Percentiles rank a stretch among this genome's conserved stretches.
Evolutionary conservation across 2,888 invertebrate species (phyloP).

Genomic region (Disparrhopalites patrizii): DNA sequence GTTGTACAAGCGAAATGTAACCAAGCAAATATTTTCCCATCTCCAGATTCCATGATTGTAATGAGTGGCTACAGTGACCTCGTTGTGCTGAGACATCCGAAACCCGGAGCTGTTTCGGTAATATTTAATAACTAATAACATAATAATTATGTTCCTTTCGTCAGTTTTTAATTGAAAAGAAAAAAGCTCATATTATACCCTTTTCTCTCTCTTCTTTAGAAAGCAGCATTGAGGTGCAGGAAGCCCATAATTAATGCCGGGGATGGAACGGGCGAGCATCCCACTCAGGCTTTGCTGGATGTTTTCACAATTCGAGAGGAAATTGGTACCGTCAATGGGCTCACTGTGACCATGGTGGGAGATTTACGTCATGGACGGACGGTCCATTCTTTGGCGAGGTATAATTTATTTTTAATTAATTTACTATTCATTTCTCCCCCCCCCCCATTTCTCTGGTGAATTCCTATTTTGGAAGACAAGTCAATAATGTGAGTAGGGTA

Average conservation of each 20-base stretch:
- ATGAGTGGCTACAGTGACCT: conserved; percentile 93
- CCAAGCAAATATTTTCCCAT: no score
- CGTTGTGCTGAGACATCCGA: conserved; percentile 88
- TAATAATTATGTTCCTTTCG: conserved; percentile 4
- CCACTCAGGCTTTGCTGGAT: conserved; percentile 95
- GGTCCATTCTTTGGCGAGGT: conserved; percentile 91
- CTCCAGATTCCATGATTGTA: conserved; percentile 67
- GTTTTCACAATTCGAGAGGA: conserved; percentile 98
- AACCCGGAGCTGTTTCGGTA: conserved; percentile 83
- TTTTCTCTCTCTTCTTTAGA: conserved; percentile 58
- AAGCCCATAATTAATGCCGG: conserved; percentile 97
- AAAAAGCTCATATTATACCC: no score
- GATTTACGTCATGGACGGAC: conserved; percentile 97
- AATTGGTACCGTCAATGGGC: conserved; percentile 95
- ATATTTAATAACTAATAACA: conserved; percentile 45
- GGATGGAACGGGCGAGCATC: conserved; percentile 95
- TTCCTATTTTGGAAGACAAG: background rate
- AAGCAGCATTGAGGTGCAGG: conserved; percentile 73
- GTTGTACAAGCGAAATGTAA: background rate
- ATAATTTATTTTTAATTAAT: background rate
- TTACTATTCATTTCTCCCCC: no score
- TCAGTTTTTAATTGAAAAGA: conserved; percentile 3
- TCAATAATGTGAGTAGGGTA: background rate
- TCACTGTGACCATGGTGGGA: conserved; percentile 97
- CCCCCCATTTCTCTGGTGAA: no score